These are phyloP conservation scores for Drosophila miranda DNA, from an alignment of 1,140 invertebrate genomes.

Conservation along the genomic window DNA sequence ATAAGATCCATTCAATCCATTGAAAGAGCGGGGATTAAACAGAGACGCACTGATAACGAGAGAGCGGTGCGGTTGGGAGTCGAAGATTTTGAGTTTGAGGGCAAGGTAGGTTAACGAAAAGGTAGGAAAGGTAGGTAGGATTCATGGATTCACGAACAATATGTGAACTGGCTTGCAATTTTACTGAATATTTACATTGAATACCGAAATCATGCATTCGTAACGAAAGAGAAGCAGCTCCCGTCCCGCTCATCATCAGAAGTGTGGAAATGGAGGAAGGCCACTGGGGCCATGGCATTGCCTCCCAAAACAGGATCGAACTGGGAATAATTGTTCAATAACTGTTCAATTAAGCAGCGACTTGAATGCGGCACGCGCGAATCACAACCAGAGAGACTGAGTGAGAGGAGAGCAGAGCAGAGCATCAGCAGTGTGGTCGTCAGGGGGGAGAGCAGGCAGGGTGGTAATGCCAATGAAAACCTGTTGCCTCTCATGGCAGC, in stretches of 20 bases:
- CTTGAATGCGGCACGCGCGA: slow-evolving; percentile 63
- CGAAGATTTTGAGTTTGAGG: too few species aligned
- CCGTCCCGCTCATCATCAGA: background rate
- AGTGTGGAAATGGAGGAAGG: background rate
- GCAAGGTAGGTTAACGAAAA: background rate
- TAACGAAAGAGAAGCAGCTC: too few species aligned
- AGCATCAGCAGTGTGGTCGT: background rate
- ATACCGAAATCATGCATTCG: too few species aligned
- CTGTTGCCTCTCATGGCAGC: slow-evolving; percentile 60
- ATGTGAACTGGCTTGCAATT: too few species aligned
- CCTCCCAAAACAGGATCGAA: slow-evolving; percentile 58
- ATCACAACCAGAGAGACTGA: slow-evolving; percentile 4
- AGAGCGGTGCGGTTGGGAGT: too few species aligned
- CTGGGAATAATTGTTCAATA: slow-evolving; percentile 65
- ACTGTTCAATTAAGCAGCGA: slow-evolving; percentile 49
- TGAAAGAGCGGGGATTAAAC: too few species aligned
- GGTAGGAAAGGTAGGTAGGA: background rate
- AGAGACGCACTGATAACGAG: too few species aligned
- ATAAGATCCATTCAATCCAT: too few species aligned
- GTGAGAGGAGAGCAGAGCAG: background rate
- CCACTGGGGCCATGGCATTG: slow-evolving; percentile 24
- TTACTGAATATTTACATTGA: too few species aligned
- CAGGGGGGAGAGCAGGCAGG: background rate
- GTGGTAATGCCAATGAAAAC: slow-evolving; percentile 45
- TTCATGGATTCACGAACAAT: too few species aligned